A percentile compares a stretch with the other conserved stretches of the same genome.
Conservation (phyloP, 92 coral and sea anemone species). For the Siderastrea radians region DNA sequence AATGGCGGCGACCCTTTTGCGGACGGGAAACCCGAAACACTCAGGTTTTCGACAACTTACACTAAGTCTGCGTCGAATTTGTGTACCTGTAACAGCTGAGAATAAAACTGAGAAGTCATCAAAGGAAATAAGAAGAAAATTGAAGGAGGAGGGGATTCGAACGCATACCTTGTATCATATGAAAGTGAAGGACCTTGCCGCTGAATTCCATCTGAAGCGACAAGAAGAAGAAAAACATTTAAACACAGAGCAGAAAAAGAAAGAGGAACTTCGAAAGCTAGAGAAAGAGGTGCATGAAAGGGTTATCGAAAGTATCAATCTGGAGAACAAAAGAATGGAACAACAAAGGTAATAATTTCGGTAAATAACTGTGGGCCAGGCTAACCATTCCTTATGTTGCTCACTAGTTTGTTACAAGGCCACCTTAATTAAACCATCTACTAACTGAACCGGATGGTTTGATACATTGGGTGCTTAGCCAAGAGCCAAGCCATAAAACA, state of each 20-base stretch:
- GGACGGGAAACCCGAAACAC: neutral
- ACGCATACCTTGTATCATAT: slow-evolving; percentile 68
- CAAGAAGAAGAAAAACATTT: slow-evolving; percentile 66
- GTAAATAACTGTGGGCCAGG: neutral
- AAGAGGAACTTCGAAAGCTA: slow-evolving; percentile 77
- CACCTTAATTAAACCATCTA: too few species aligned
- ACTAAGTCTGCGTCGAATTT: slow-evolving; percentile 7
- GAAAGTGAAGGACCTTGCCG: slow-evolving; percentile 62
- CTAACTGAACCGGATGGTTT: too few species aligned
- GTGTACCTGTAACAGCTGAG: slow-evolving; percentile 50
- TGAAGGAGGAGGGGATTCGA: slow-evolving; percentile 62
- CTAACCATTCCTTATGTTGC: neutral
- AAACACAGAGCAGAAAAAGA: slow-evolving; percentile 77
- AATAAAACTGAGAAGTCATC: slow-evolving; percentile 1
- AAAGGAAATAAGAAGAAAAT: slow-evolving; percentile 26
- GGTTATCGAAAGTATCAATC: slow-evolving; percentile 73
- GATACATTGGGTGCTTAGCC: too few species aligned
- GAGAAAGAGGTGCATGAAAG: slow-evolving; percentile 75
- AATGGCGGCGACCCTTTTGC: slow-evolving; percentile 49
- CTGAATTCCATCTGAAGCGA: slow-evolving; percentile 74
- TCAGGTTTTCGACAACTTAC: neutral
- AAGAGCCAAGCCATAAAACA: too few species aligned
- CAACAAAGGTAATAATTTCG: slow-evolving; percentile 50
- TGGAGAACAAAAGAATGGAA: slow-evolving; percentile 72
- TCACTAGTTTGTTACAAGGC: too few species aligned